Evolutionary conservation across 2,888 invertebrate genomes (phyloP).

Genomic region (Lymantria dispar): DNA sequence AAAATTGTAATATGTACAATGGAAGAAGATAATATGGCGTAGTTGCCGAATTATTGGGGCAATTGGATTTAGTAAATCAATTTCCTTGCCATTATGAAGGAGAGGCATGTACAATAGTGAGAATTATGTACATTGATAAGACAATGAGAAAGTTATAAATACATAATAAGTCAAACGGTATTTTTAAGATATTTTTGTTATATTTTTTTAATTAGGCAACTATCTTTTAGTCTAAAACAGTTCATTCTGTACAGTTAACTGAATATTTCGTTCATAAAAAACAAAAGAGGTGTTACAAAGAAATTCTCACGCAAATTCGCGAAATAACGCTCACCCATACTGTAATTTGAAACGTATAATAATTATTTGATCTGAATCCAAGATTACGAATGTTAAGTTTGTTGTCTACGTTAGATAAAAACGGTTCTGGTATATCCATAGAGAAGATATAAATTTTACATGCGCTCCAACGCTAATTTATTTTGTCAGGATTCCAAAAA

Average conservation of each 20-base stretch:
- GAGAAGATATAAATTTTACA: too few relatives aligned
- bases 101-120: too few relatives aligned
- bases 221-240: neutral
- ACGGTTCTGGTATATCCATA: neutral
- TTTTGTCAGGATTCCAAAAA: too few relatives aligned
- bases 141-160: too few relatives aligned
- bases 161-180: neutral
- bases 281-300: constrained; percentile 16
- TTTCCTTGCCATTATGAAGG: too few relatives aligned
- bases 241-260: constrained; percentile 5
- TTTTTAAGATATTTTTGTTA: neutral
- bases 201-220: neutral
- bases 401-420: neutral
- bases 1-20: too few relatives aligned
- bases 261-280: constrained; percentile 13
- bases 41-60: too few relatives aligned
- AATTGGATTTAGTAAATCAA: too few relatives aligned
- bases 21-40: too few relatives aligned
- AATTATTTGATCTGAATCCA: constrained; percentile 25
- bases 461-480: too few relatives aligned
- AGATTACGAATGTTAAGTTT: constrained; percentile 9
- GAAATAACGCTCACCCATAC: constrained; percentile 13
- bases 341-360: constrained; percentile 13
- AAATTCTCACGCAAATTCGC: constrained; percentile 14
- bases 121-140: too few relatives aligned